These are phyloP conservation scores for Agonopterix heracliana DNA, from an alignment of 2,888 invertebrate genomes.

Conservation along the genomic window DNA sequence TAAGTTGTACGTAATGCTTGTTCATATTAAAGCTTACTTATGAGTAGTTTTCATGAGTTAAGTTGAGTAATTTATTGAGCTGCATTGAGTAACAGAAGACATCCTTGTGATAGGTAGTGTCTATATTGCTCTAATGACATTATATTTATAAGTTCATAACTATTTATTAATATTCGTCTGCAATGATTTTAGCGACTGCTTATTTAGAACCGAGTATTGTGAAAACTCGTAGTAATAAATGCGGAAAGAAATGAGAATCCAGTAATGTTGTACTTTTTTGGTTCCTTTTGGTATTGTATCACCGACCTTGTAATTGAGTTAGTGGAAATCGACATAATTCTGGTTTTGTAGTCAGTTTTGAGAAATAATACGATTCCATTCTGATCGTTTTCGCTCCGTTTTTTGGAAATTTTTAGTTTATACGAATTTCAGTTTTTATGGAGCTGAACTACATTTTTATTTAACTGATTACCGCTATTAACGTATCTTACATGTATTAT, in stretches of 20 bases:
- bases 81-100: not conserved
- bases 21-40: slow-evolving; percentile 2
- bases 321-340: slow-evolving; percentile 20
- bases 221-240: slow-evolving; percentile 1
- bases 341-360: not conserved
- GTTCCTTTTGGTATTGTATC: slow-evolving; percentile 16
- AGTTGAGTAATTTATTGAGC: not conserved
- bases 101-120: too few relatives aligned
- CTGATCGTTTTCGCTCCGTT: too few relatives aligned
- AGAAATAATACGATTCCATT: not conserved
- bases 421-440: too few relatives aligned
- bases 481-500: too few relatives aligned
- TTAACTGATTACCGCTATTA: too few relatives aligned
- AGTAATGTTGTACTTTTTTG: slow-evolving; percentile 19
- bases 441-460: too few relatives aligned
- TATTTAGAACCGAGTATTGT: too few relatives aligned
- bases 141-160: too few relatives aligned
- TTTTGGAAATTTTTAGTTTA: too few relatives aligned
- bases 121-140: too few relatives aligned
- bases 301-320: slow-evolving; percentile 37
- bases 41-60: not conserved
- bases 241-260: slow-evolving; percentile 21
- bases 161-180: too few relatives aligned
- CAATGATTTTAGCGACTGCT: too few relatives aligned
- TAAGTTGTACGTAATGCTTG: slow-evolving; percentile 8